phyloP scores from a whole-genome alignment of 2,888 invertebrate genomes.

The Drosophila anomelani region DNA sequence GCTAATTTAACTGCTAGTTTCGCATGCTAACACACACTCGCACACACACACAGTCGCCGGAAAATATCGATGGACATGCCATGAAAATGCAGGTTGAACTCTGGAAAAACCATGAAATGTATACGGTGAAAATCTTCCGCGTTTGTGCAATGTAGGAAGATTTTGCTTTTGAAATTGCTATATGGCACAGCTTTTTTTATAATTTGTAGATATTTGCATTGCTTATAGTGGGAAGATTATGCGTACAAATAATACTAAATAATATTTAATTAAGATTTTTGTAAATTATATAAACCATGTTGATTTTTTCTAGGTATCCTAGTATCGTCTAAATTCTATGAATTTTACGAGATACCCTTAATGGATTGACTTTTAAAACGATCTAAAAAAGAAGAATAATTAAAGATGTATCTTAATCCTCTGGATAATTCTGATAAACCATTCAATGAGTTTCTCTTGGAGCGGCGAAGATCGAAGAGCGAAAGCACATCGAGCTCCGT shows the following conservation, averaged over 20 bases:
- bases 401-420: too few relatives aligned
- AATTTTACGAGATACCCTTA: too few relatives aligned
- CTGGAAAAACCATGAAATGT: constrained; percentile 73
- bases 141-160: constrained; percentile 82
- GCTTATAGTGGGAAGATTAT: neutral
- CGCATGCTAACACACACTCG: constrained; percentile 51
- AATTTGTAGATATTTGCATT: neutral
- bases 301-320: too few relatives aligned
- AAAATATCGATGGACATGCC: constrained; percentile 70
- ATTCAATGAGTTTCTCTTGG: constrained; percentile 8
- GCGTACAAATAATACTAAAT: neutral
- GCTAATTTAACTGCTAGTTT: constrained; percentile 79
- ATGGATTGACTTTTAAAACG: too few relatives aligned
- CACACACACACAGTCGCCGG: constrained; percentile 23
- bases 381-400: too few relatives aligned
- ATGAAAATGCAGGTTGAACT: constrained; percentile 66
- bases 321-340: neutral
- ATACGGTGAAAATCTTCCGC: constrained; percentile 75
- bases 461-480: constrained; percentile 22
- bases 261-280: neutral
- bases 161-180: constrained; percentile 58
- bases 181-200: neutral
- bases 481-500: constrained; percentile 34
- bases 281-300: too few relatives aligned
- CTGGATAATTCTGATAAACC: constrained; percentile 25